Base-by-base conservation (phyloP, 1,140 invertebrate genomes). In the Periplaneta americana region DNA sequence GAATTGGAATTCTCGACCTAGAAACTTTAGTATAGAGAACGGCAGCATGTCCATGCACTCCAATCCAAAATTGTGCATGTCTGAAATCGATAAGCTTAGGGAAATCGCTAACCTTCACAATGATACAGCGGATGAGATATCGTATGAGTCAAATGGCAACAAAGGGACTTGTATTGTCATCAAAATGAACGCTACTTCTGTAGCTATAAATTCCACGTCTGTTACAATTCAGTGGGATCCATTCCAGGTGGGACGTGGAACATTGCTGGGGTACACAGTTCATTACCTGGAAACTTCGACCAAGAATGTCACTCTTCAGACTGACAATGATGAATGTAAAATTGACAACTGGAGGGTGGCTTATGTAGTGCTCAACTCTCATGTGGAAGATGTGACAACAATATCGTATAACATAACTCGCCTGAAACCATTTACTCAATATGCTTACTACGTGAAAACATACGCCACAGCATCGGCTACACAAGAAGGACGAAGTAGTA, bases 11-110 rank as follows among this genome's bases (percentile, higher is more conserved):
- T 1, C 75, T n/a, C 32, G 75, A 10, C 32, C 32, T 33, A 5
- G 75, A 34, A 34, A 34, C 39, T 85, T 95, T 10, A 86, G 86
- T 82, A 91, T 96, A 33, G 84, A 87, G 32, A 90, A 88, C 6
- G 94, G 95, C 0, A 90, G 90, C 6, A 85, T 96, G 2, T 91
- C 91, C 57, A 94, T 97, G 85, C 93, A 95, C 82, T 91, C 92
- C 84, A 97, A 97, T 87, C 92, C 94, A 9, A 92, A 93, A 86
- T 87, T 97, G 2, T 97, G 96, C 85, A 86, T 91, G 15, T 87
- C 87, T 57, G 91, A 92, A 85, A 95, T 96, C 80, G 86, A 90
- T 31, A 87, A 91, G 74, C 86, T 96, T 2, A 88, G 89, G 17
- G 85, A 87, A 22, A 86, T 88, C 34, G 87, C 85, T 0, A 85